Evolutionary conservation across 2,888 invertebrate species (phyloP).

Genomic region (Thymelicus acteon): DNA sequence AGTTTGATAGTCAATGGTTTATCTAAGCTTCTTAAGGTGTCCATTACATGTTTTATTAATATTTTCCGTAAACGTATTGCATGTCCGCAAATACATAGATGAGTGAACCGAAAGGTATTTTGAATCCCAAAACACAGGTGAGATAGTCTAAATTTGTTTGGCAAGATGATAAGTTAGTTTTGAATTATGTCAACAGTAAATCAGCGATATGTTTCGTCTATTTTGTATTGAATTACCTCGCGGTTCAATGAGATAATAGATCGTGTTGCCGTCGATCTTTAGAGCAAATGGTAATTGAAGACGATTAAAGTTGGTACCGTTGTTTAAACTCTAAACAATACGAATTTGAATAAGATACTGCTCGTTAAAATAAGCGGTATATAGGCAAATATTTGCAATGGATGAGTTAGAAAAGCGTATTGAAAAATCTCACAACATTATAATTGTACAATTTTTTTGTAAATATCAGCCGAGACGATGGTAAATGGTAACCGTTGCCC

Average conservation of each 20-base stretch:
- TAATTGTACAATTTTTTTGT: too few relatives aligned
- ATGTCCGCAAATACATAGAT: constrained; percentile 13
- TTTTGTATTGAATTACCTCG: constrained; percentile 42
- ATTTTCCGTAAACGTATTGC: constrained; percentile 45
- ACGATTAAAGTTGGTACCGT: not conserved
- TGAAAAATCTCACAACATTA: too few relatives aligned
- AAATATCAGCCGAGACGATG: too few relatives aligned
- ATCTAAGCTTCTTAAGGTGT: constrained; percentile 47
- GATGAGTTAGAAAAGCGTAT: too few relatives aligned
- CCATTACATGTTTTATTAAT: constrained; percentile 48
- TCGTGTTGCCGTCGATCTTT: constrained; percentile 26
- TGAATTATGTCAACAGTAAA: constrained; percentile 42
- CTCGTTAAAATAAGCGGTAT: too few relatives aligned
- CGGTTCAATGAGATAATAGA: constrained; percentile 38
- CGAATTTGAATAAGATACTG: not conserved
- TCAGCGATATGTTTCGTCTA: constrained; percentile 44
- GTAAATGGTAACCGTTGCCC: too few relatives aligned
- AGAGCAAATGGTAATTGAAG: constrained; percentile 23
- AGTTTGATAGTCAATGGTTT: constrained; percentile 40
- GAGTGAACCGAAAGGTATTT: not conserved
- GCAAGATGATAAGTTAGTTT: constrained; percentile 21
- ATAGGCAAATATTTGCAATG: too few relatives aligned
- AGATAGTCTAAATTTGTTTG: constrained; percentile 21
- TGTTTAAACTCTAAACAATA: constrained; percentile 23
- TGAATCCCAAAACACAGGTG: not conserved